Evolutionary conservation across 2,113 vertebrate species (phyloP).

Genomic region (Pimephales promelas): DNA sequence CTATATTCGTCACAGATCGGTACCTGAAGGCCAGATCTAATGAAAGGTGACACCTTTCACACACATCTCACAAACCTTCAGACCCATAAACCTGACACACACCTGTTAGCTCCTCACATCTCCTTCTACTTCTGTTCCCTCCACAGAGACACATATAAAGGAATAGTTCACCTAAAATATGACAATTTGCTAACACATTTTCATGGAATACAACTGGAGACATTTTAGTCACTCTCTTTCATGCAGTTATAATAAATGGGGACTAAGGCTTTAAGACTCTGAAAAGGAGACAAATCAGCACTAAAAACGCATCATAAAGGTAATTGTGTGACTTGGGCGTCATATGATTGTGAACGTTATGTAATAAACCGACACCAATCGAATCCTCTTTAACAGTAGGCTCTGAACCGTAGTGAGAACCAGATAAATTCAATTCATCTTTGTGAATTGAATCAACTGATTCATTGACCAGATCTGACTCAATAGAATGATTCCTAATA

Average conservation of each 20-base stretch:
- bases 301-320: slow-evolving; percentile 3
- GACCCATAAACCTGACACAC: slow-evolving; percentile 28
- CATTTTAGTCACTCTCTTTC: background rate
- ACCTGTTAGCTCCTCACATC: slow-evolving; percentile 41
- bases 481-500: background rate
- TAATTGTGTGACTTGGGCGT: background rate
- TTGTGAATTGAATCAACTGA: background rate
- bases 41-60: slow-evolving; percentile 75
- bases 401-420: background rate
- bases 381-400: background rate
- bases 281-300: background rate
- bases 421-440: background rate
- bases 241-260: background rate
- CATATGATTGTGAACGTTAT: slow-evolving; percentile 10
- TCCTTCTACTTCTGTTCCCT: slow-evolving; percentile 13
- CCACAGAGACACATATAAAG: background rate
- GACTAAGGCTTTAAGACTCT: background rate
- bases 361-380: no score
- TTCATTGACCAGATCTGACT: background rate
- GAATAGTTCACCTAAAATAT: background rate
- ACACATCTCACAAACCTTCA: slow-evolving; percentile 23
- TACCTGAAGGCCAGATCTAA: slow-evolving; percentile 76
- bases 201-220: background rate
- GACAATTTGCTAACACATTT: slow-evolving; percentile 1
- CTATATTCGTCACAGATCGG: slow-evolving; percentile 80